Conservation (phyloP, 2,797 vertebrate species). For the Falco biarmicus region DNA sequence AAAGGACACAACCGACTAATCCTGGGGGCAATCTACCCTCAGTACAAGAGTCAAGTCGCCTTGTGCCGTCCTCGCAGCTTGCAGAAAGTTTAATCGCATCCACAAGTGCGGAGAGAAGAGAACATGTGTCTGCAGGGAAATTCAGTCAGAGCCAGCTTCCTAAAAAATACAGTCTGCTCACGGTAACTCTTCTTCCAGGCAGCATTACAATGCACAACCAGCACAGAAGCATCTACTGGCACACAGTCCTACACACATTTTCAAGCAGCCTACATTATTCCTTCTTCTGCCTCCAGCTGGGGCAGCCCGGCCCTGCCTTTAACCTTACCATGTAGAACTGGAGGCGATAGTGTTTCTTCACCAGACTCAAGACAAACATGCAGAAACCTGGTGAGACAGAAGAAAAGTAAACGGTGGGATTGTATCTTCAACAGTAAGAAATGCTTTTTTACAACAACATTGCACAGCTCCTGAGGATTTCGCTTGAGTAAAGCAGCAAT, state of each 20-base stretch:
- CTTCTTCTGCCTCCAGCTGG: background rate
- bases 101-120: background rate
- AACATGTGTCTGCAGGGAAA: background rate
- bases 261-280: background rate
- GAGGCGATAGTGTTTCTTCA: constrained; percentile 98
- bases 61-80: background rate
- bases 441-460: background rate
- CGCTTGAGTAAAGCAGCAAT: background rate
- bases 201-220: background rate
- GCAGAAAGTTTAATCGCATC: background rate
- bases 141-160: background rate
- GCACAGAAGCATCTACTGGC: background rate
- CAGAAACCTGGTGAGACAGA: constrained; percentile 88
- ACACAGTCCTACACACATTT: background rate
- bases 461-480: background rate
- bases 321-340: constrained; percentile 98
- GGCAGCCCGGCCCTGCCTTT: background rate
- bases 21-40: background rate
- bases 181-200: background rate
- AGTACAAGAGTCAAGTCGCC: background rate
- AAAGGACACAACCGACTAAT: background rate
- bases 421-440: background rate
- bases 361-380: constrained; percentile 98
- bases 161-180: background rate
- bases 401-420: background rate